A percentile compares a stretch with the other conserved stretches of the same genome.
phyloP scores from a whole-genome alignment of 2,113 vertebrate genomes.

The Sylvia atricapilla region DNA sequence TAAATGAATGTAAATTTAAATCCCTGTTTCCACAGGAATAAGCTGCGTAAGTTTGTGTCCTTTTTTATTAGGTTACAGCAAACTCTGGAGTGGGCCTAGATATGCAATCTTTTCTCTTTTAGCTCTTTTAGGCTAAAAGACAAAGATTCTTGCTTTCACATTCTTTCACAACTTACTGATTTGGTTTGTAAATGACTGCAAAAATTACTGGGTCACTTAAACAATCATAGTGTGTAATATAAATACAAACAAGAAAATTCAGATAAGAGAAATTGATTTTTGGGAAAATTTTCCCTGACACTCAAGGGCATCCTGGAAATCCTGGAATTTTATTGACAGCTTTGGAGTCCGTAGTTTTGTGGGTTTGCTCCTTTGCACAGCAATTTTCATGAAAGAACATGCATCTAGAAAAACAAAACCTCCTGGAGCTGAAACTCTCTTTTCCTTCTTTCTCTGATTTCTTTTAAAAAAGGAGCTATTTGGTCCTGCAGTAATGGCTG shows the following conservation, averaged over 20 bases:
- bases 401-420: not conserved
- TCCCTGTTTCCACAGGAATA: conserved; percentile 17
- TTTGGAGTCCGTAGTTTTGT: not conserved
- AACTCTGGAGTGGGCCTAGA: not conserved
- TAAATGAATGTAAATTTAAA: conserved; percentile 40
- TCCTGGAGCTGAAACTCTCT: not conserved
- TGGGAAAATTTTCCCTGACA: not conserved
- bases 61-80: not conserved
- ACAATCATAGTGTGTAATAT: not conserved
- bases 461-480: not conserved
- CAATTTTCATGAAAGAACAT: not conserved
- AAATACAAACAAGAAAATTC: not conserved
- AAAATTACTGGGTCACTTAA: not conserved
- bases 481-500: not conserved
- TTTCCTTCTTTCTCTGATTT: not conserved
- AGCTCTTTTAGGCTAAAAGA: not conserved
- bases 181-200: not conserved
- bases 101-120: not conserved
- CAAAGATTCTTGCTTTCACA: not conserved
- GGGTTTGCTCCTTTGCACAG: not conserved
- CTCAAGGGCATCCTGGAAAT: not conserved
- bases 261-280: not conserved
- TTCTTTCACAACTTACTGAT: not conserved
- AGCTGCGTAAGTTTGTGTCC: not conserved
- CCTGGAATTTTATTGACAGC: not conserved